A percentile compares a stretch with the other conserved stretches of the same genome.
Conservation (phyloP, 2,113 vertebrate species). For the Amblyornis subalaris region DNA sequence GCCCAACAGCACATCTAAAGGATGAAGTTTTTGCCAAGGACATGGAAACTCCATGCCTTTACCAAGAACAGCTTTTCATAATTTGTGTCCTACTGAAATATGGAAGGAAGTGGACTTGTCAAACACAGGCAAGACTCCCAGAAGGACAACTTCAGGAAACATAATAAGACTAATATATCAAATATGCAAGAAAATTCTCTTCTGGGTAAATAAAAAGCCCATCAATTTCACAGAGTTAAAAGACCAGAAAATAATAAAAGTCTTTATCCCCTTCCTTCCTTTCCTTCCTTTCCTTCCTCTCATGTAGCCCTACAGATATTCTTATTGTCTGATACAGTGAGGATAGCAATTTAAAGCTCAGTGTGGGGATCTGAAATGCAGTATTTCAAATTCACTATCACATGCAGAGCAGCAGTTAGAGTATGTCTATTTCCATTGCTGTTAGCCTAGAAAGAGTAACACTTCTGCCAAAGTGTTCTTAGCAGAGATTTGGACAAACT, state of each 20-base stretch:
- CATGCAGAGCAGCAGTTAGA: slow-evolving; percentile 37
- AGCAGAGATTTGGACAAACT: slow-evolving; percentile 55
- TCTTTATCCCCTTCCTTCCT: background rate
- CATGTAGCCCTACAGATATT: slow-evolving; percentile 1
- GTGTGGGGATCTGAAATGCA: slow-evolving; percentile 39
- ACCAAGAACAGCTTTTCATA: background rate
- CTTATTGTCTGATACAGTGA: slow-evolving; percentile 21
- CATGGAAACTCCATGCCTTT: background rate
- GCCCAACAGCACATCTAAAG: background rate
- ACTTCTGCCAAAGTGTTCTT: slow-evolving; percentile 54
- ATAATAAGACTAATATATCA: background rate
- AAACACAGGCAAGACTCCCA: background rate
- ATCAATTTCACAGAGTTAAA: background rate
- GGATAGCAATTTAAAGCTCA: slow-evolving; percentile 21
- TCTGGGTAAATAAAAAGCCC: background rate
- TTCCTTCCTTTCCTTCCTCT: too few species aligned
- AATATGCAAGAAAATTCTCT: background rate
- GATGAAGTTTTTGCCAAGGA: background rate
- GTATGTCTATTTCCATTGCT: slow-evolving; percentile 58
- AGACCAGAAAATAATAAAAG: background rate
- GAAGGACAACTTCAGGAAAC: background rate
- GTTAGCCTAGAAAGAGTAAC: slow-evolving; percentile 59
- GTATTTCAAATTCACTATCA: slow-evolving; percentile 57
- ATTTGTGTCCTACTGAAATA: background rate
- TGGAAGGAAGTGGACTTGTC: background rate